A percentile compares a stretch with the other conserved stretches of the same genome.
These are phyloP conservation scores for Drosophila picticornis DNA, from an alignment of 2,888 invertebrate species.

Conservation along the genomic window DNA sequence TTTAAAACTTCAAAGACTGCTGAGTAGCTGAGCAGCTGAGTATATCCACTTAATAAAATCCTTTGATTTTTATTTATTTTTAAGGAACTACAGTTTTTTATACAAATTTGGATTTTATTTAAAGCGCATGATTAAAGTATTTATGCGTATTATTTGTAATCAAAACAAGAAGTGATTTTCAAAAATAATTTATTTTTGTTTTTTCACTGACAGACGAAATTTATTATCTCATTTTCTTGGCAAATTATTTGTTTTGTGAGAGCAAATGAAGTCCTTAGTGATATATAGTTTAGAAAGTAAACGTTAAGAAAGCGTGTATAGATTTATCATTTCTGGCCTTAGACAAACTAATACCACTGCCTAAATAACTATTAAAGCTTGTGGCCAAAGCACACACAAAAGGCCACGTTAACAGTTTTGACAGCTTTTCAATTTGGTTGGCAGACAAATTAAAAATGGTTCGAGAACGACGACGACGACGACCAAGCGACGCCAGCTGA, in stretches of 20 bases:
- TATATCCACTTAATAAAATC: neutral
- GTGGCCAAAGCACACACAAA: constrained; percentile 35
- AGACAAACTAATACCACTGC: constrained; percentile 6
- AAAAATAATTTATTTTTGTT: neutral
- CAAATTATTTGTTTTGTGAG: neutral
- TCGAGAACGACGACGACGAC: constrained; percentile 45
- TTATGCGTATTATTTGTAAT: neutral
- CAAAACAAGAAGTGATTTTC: neutral
- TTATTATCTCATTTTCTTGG: neutral
- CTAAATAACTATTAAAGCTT: constrained; percentile 53
- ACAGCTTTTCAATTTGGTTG: constrained; percentile 74
- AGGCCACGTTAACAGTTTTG: constrained; percentile 71
- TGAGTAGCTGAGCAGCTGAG: neutral
- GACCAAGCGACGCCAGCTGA: constrained; percentile 69
- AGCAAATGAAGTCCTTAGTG: neutral
- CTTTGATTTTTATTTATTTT: neutral
- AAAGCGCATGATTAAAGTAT: neutral
- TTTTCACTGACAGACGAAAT: neutral
- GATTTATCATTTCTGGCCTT: constrained; percentile 15
- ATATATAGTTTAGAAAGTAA: neutral
- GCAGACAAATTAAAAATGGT: constrained; percentile 71
- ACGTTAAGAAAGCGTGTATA: neutral
- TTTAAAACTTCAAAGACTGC: neutral
- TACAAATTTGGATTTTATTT: too few species aligned
- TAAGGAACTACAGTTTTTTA: neutral